Conservation (phyloP, 1,140 invertebrate genomes). For the Neodiprion fabricii region DNA sequence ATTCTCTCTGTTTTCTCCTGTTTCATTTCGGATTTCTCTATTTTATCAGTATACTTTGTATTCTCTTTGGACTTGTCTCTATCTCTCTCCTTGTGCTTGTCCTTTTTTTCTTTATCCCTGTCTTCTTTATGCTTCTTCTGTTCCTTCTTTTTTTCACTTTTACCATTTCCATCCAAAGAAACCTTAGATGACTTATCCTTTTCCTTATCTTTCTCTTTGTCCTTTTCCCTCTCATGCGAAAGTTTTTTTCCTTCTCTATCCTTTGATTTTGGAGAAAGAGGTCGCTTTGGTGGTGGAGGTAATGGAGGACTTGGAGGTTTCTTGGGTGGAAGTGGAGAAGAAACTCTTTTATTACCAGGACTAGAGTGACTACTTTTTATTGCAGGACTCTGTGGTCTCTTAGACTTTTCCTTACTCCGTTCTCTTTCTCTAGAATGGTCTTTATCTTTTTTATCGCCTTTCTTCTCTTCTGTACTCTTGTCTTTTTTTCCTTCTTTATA, state of each 20-base stretch:
- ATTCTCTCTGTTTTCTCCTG: slow-evolving; percentile 46
- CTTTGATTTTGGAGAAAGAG: slow-evolving; percentile 60
- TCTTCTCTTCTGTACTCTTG: slow-evolving; percentile 66
- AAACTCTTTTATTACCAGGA: slow-evolving; percentile 43
- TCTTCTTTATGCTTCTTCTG: slow-evolving; percentile 64
- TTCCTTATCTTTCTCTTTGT: slow-evolving; percentile 47
- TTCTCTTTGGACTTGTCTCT: slow-evolving; percentile 53
- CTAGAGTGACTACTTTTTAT: slow-evolving; percentile 46
- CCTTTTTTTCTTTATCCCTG: slow-evolving; percentile 58
- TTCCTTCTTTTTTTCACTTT: slow-evolving; percentile 58
- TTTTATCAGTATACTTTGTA: slow-evolving; percentile 49
- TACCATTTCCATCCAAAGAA: slow-evolving; percentile 36
- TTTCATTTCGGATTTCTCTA: slow-evolving; percentile 36
- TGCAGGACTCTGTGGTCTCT: slow-evolving; percentile 65
- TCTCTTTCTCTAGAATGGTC: slow-evolving; percentile 70
- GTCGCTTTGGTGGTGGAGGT: slow-evolving; percentile 48
- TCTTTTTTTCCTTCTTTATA: slow-evolving; percentile 65
- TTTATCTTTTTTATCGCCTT: slow-evolving; percentile 69
- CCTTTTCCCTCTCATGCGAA: slow-evolving; percentile 55
- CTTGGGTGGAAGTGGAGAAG: slow-evolving; percentile 41
- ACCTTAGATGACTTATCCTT: slow-evolving; percentile 39
- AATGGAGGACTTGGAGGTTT: slow-evolving; percentile 55
- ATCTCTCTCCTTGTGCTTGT: slow-evolving; percentile 62
- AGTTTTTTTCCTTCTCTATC: slow-evolving; percentile 58
- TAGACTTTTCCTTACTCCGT: slow-evolving; percentile 69